Evolutionary conservation across 2,888 invertebrate genomes (phyloP).

Genomic region (Ferdinandea cuprea): DNA sequence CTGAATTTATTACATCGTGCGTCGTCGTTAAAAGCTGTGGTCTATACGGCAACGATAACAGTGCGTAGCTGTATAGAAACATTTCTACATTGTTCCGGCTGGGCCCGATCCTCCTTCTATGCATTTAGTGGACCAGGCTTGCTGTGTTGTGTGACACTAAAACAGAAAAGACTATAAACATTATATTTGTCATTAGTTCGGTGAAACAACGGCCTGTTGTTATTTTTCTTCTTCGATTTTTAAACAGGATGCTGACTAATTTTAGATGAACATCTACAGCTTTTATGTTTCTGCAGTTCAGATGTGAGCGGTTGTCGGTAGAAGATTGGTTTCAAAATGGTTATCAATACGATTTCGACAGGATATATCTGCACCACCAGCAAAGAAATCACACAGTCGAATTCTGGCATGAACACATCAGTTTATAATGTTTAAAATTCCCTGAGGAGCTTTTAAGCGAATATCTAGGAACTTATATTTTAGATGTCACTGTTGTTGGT

Average conservation of each 20-base stretch:
- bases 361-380: conserved; percentile 36
- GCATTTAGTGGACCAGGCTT: conserved; percentile 40
- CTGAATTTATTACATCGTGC: conserved; percentile 69
- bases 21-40: conserved; percentile 65
- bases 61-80: conserved; percentile 20
- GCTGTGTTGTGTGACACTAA: conserved; percentile 56
- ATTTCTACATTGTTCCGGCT: conserved; percentile 14
- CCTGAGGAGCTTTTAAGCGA: too few species aligned
- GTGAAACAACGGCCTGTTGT: conserved; percentile 58
- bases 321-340: conserved; percentile 49
- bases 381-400: conserved; percentile 3
- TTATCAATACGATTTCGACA: conserved; percentile 41
- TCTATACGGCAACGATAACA: conserved; percentile 57
- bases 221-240: conserved; percentile 56
- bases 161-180: conserved; percentile 59
- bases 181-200: conserved; percentile 69
- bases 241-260: conserved; percentile 76
- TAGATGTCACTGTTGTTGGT: too few species aligned
- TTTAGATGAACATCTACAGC: conserved; percentile 72
- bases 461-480: too few species aligned
- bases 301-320: conserved; percentile 41
- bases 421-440: too few species aligned
- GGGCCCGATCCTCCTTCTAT: conserved; percentile 12
- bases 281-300: conserved; percentile 46
- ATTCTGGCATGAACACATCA: too few species aligned